phyloP scores from a whole-genome alignment of 2,113 vertebrate genomes.

The Pelusios castaneus region DNA sequence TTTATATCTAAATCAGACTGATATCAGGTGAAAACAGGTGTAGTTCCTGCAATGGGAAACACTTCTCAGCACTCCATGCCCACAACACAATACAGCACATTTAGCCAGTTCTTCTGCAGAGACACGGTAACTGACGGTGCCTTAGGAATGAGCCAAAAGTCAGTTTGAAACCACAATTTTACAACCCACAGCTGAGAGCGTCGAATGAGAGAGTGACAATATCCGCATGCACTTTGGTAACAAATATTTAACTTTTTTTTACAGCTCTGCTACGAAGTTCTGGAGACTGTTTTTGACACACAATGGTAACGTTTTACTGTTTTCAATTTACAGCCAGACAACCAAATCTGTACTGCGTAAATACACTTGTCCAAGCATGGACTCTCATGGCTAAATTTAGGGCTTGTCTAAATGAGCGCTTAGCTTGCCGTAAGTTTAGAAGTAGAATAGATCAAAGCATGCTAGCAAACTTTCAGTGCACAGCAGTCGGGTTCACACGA shows the following conservation, averaged over 20 bases:
- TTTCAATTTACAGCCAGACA: background rate
- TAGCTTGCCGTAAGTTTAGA: background rate
- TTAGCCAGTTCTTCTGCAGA: background rate
- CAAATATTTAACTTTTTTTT: background rate
- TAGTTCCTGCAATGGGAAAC: background rate
- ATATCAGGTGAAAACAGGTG: background rate
- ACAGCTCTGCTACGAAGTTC: too few species aligned
- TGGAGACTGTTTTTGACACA: too few species aligned
- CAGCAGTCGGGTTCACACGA: too few species aligned
- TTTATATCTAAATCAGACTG: background rate
- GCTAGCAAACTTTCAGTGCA: background rate
- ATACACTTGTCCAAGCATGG: background rate
- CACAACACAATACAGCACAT: background rate
- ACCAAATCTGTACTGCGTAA: too few species aligned
- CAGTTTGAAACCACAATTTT: background rate
- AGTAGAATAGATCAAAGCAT: background rate
- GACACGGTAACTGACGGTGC: background rate
- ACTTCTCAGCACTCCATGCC: background rate
- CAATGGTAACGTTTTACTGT: too few species aligned
- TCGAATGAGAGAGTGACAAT: background rate
- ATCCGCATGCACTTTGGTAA: background rate
- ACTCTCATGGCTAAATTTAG: background rate
- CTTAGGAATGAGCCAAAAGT: background rate
- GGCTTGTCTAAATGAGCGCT: background rate
- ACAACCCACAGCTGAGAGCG: background rate